Evolutionary conservation across 1,140 invertebrate genomes (phyloP), one percentile per base, ranked within the genome.

Genomic region (Dreissena rostriformis): DNA sequence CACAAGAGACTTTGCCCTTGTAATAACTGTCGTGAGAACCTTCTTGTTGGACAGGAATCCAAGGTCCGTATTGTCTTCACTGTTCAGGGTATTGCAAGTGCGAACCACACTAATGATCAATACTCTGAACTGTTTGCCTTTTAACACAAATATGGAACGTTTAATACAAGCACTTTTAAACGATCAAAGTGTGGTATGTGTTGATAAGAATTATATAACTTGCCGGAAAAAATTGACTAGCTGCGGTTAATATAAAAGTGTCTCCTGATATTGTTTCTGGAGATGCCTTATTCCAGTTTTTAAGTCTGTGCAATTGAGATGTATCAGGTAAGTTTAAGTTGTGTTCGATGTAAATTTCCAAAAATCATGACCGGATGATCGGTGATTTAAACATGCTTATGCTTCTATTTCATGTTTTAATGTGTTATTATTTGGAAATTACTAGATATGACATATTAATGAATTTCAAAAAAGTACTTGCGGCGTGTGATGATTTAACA

Each of bases 1-100:
- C 57, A 61, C 57, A 61, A 61, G 57, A 19, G 57, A 61, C 22
- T 61, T 61, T 24, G 57, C 57, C 22, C 57, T 61, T 61, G 57
- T 61, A n/a, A 61, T 61, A n/a, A 61, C 57, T 61, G 57, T 61
- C 22, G 57, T 61, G 17, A 61, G 57, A 24, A 61, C 17, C 11
- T 61, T 61, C 57, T n/a, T 24, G 57, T 61, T 61, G 4, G 57
- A 61, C 17, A 61, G 57, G 22, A 61, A 61, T 24, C 57, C 57
- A 61, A 61, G 22, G 57, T 61, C 57, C 17, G 22, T 24, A n/a
- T 61, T 19, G 22, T 61, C 57, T n/a, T 19, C 22, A 19, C 2
- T 24, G 2, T 61, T 24, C 2, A 6, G 22, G 2, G 57, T 61
- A n/a, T 61, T 24, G 17, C 22, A n/a, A n/a, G 57, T 61, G 17